phyloP scores from a whole-genome alignment of 2,888 invertebrate genomes.

The Melieria picta region DNA sequence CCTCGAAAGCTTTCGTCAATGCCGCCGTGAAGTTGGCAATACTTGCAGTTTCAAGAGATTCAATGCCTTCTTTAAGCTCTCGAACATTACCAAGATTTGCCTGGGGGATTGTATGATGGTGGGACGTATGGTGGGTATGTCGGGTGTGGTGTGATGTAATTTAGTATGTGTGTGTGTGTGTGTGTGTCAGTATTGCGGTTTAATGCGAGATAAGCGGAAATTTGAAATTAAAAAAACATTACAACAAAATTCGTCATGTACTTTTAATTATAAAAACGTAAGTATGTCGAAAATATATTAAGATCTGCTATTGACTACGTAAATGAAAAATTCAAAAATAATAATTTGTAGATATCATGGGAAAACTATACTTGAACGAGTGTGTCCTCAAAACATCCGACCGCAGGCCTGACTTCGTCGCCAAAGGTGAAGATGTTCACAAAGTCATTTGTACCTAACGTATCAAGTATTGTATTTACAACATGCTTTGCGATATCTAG shows the following conservation, averaged over 20 bases:
- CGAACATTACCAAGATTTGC: slow-evolving; percentile 87
- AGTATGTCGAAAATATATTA: too few species aligned
- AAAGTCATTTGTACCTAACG: slow-evolving; percentile 96
- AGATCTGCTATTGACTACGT: too few species aligned
- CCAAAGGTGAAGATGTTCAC: slow-evolving; percentile 96
- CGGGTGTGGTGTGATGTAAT: neutral
- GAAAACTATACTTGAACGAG: slow-evolving; percentile 82
- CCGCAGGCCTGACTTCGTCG: slow-evolving; percentile 80
- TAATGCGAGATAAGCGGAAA: too few species aligned
- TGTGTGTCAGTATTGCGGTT: neutral
- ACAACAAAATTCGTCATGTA: too few species aligned
- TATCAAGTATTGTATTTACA: slow-evolving; percentile 90
- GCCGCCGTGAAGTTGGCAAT: slow-evolving; percentile 96
- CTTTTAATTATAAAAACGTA: neutral
- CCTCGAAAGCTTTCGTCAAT: slow-evolving; percentile 87
- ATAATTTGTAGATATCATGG: too few species aligned
- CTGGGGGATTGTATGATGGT: slow-evolving; percentile 64
- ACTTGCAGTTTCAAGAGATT: slow-evolving; percentile 81
- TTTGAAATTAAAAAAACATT: too few species aligned
- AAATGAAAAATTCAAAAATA: too few species aligned
- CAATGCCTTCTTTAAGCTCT: slow-evolving; percentile 83
- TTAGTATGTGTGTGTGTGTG: slow-evolving; percentile 16
- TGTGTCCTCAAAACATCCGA: slow-evolving; percentile 88
- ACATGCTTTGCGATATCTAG: slow-evolving; percentile 91
- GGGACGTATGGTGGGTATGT: slow-evolving; percentile 19